These are phyloP conservation scores for Cheilosia urbana DNA, from an alignment of 2,888 invertebrate genomes.

Conservation along the genomic window DNA sequence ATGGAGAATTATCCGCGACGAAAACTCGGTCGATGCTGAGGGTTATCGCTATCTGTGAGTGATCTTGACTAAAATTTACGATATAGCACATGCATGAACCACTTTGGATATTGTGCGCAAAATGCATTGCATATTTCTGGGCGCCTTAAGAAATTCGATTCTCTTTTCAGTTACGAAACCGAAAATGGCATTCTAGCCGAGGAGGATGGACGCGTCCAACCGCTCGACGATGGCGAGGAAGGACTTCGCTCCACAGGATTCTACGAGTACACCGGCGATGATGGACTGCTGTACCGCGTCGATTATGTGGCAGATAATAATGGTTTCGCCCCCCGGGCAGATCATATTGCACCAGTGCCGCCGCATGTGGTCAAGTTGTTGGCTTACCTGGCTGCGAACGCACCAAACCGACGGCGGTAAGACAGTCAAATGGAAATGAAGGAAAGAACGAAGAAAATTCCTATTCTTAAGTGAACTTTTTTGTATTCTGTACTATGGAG, in stretches of 20 bases:
- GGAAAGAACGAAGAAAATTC: constrained; percentile 3
- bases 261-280: constrained; percentile 88
- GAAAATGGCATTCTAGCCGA: constrained; percentile 85
- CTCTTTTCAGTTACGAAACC: constrained; percentile 84
- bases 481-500: constrained; percentile 9
- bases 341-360: constrained; percentile 84
- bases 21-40: constrained; percentile 84
- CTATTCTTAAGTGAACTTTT: constrained; percentile 3
- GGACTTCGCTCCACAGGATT: constrained; percentile 87
- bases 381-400: constrained; percentile 85
- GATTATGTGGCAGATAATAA: constrained; percentile 86
- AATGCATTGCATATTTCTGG: constrained; percentile 52
- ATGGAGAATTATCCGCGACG: constrained; percentile 85
- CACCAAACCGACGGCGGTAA: constrained; percentile 68
- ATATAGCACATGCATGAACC: constrained; percentile 44
- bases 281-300: constrained; percentile 85
- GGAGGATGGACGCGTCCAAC: constrained; percentile 86
- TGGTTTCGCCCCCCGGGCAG: constrained; percentile 84
- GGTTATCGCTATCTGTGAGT: constrained; percentile 86
- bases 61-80: constrained; percentile 36
- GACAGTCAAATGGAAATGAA: background rate
- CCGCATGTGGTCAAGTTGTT: constrained; percentile 87
- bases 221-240: constrained; percentile 84
- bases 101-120: background rate
- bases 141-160: constrained; percentile 15